Conservation (phyloP, 2,888 invertebrate genomes). For the Ochropleura plecta region DNA sequence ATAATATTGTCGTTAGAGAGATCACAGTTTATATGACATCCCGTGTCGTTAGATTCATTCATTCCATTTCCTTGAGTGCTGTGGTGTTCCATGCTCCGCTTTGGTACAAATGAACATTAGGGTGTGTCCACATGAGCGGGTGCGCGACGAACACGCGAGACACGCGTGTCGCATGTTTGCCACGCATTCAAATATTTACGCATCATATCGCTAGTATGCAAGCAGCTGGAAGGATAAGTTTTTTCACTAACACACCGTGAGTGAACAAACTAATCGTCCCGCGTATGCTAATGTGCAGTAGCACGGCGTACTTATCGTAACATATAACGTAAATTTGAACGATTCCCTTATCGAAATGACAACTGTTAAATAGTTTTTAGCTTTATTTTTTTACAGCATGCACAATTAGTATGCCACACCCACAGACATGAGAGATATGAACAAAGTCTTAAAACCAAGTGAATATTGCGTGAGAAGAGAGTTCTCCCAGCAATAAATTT, state of each 20-base stretch:
- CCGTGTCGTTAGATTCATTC: conserved; percentile 44
- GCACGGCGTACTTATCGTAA: background rate
- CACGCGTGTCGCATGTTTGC: background rate
- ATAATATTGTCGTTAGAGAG: conserved; percentile 46
- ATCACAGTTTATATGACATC: conserved; percentile 42
- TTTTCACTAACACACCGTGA: background rate
- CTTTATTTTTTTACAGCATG: background rate
- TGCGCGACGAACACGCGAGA: background rate
- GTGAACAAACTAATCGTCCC: background rate
- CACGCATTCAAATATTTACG: background rate
- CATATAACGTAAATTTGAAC: background rate
- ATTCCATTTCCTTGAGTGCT: conserved; percentile 21
- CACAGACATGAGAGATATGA: background rate
- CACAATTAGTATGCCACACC: background rate
- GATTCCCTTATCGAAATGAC: background rate
- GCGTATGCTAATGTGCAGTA: background rate
- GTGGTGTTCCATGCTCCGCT: conserved; percentile 15
- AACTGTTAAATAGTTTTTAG: background rate
- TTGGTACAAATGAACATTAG: conserved; percentile 7
- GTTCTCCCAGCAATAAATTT: background rate
- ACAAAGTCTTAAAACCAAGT: background rate
- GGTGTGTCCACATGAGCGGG: conserved; percentile 10
- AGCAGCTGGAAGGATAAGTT: too few relatives aligned
- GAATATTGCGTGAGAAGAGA: background rate
- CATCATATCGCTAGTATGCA: conserved; percentile 9